Percentiles rank a stretch among this genome's conserved stretches.
These are phyloP conservation scores for Paramuricea clavata DNA, from an alignment of 92 coral and sea anemone genomes.

Conservation along the genomic window DNA sequence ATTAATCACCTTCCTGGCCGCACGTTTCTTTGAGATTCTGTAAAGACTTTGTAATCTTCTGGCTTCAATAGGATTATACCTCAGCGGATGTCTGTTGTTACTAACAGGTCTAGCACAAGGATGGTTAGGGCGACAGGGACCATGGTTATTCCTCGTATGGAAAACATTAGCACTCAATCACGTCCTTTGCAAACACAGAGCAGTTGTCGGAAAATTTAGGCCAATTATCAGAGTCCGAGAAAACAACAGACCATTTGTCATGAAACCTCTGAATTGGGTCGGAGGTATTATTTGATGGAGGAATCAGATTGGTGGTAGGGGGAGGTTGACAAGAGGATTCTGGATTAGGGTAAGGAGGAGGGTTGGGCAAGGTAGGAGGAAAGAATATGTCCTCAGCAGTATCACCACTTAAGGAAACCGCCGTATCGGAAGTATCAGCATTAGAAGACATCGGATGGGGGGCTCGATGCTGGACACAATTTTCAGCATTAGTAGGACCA, in stretches of 20 bases:
- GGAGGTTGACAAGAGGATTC: not conserved
- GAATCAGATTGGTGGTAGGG: not conserved
- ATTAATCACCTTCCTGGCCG: not conserved
- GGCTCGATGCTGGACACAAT: no score
- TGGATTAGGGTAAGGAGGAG: not conserved
- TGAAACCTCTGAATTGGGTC: not conserved
- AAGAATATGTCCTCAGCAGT: not conserved
- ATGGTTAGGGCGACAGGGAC: not conserved
- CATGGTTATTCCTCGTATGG: not conserved
- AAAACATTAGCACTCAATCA: not conserved
- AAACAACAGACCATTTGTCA: not conserved
- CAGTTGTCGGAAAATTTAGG: not conserved
- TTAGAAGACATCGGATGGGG: no score
- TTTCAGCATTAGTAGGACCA: not conserved
- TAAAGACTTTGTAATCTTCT: not conserved
- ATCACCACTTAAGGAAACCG: not conserved
- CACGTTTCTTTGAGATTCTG: not conserved
- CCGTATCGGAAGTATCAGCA: no score
- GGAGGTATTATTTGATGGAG: no score
- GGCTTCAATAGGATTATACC: constrained; percentile 24
- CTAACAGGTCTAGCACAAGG: not conserved
- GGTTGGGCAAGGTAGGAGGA: no score
- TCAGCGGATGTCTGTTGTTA: not conserved
- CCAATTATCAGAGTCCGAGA: not conserved
- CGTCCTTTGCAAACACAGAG: not conserved